Percentiles rank a stretch among this genome's conserved stretches.
Conservation (phyloP, 2,888 invertebrate species). For the Lottia gigantea region DNA sequence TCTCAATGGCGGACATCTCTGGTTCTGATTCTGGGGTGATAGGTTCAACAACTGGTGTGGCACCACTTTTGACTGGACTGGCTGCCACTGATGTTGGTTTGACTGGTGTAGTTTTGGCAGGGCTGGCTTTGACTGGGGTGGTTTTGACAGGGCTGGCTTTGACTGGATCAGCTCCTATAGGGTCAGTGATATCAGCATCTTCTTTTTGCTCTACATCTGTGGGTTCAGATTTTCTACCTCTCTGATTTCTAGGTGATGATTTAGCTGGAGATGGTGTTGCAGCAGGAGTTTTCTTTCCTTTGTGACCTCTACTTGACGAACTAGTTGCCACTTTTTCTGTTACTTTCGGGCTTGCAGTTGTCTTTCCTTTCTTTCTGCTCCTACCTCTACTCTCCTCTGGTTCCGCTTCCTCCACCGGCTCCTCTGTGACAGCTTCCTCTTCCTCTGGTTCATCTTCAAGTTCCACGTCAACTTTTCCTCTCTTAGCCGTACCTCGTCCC, state of each 20-base stretch:
- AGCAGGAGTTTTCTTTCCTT: constrained; percentile 9
- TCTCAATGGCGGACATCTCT: not conserved
- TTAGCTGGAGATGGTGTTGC: not conserved
- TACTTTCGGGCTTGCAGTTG: not conserved
- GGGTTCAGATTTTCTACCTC: not conserved
- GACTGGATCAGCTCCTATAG: constrained; percentile 23
- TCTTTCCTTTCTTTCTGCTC: constrained; percentile 9
- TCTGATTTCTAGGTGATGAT: constrained; percentile 15
- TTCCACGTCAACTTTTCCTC: constrained; percentile 11
- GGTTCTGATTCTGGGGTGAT: not conserved
- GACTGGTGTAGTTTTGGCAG: too few relatives aligned
- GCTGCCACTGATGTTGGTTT: too few relatives aligned
- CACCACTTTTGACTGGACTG: not conserved
- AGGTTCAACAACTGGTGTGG: not conserved
- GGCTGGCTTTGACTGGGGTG: too few relatives aligned
- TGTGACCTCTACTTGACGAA: not conserved
- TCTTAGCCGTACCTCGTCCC: constrained; percentile 9
- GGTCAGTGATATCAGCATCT: constrained; percentile 6
- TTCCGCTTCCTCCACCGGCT: constrained; percentile 8
- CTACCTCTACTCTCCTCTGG: not conserved
- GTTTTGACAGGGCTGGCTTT: constrained; percentile 21
- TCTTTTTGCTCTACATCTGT: too few relatives aligned
- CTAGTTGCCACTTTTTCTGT: not conserved
- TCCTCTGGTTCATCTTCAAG: constrained; percentile 13
- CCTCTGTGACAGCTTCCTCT: constrained; percentile 14